Evolutionary conservation across 1,140 invertebrate species (phyloP), one percentile per base, ranked within the genome.

Genomic region (Drosophila neocordata): DNA sequence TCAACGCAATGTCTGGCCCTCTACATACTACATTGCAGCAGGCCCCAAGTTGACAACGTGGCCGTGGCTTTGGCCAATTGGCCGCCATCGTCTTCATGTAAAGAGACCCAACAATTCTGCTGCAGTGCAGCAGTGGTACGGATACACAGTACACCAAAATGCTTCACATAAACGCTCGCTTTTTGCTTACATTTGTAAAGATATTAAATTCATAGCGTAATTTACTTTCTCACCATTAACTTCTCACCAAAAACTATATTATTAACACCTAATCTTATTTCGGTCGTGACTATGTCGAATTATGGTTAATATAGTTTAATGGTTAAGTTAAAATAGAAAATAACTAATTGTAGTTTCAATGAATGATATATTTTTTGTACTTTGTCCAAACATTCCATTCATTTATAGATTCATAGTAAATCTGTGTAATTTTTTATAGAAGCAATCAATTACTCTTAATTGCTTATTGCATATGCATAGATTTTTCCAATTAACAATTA

Each of bases 11-110:
- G 22, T 55, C 73, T 64, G 63, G 63, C 57, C 34, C 9, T 22
- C 65, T 64, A 24, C 37, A 12, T 31, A 67, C 65, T 31, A 67
- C 65, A 53, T 11, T 20, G 15, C 8, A 18, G 41, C 18, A 65
- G 57, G 56, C 61, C 37, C 76, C 69, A 68, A 87, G 67, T 78
- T 73, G 74, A 81, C 77, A 75, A 77, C 80, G 77, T 87, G 70
- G 82, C 71, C 68, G 63, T 65, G 73, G 65, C 76, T 79, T 74
- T 77, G 74, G 66, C 81, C 81, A 85, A 85, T 85, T 85, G 82
- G 78, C 78, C 84, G 73, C 85, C 65, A 65, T 64, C 62, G 72
- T 48, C 8, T 31, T 65, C 74, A 82, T 82, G 65, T 70, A 70
- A 24, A 24, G 77, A 73, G 79, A 73, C 66, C 66, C 44, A 61